These are phyloP conservation scores for Hetaerina americana DNA, from an alignment of 1,140 invertebrate genomes.

Conservation along the genomic window DNA sequence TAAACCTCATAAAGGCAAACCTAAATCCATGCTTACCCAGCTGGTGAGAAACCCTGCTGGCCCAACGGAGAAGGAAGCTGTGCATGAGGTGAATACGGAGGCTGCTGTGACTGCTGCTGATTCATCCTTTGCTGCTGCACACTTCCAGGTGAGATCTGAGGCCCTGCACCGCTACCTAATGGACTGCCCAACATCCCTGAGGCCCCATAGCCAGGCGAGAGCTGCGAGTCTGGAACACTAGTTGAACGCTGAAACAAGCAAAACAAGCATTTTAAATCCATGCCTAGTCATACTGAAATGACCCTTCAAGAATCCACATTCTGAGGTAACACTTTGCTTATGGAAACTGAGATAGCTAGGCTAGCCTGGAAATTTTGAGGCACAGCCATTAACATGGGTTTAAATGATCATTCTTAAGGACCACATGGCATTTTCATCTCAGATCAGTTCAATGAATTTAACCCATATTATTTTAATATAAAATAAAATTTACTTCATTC, in stretches of 20 bases:
- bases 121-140: slow-evolving; percentile 20
- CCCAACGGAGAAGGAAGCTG: slow-evolving; percentile 20
- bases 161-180: slow-evolving; percentile 15
- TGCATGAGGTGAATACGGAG: slow-evolving; percentile 30
- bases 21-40: slow-evolving; percentile 22
- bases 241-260: slow-evolving; percentile 39
- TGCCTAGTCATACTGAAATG: no score
- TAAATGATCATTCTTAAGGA: no score
- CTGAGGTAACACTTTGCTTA: no score
- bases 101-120: slow-evolving; percentile 29
- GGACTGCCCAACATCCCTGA: slow-evolving; percentile 23
- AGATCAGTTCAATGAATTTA: no score
- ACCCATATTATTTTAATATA: no score
- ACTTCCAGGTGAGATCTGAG: slow-evolving; percentile 17
- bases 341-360: no score
- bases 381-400: no score
- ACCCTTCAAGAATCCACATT: no score
- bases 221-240: slow-evolving; percentile 55
- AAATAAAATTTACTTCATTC: no score
- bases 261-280: slow-evolving; percentile 10
- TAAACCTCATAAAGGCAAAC: no score
- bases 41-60: slow-evolving; percentile 25
- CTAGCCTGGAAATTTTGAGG: no score
- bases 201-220: slow-evolving; percentile 47
- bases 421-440: no score